A percentile compares a stretch with the other conserved stretches of the same genome.
phyloP scores from a whole-genome alignment of 2,888 invertebrate species.

The Latrodectus hesperus region DNA sequence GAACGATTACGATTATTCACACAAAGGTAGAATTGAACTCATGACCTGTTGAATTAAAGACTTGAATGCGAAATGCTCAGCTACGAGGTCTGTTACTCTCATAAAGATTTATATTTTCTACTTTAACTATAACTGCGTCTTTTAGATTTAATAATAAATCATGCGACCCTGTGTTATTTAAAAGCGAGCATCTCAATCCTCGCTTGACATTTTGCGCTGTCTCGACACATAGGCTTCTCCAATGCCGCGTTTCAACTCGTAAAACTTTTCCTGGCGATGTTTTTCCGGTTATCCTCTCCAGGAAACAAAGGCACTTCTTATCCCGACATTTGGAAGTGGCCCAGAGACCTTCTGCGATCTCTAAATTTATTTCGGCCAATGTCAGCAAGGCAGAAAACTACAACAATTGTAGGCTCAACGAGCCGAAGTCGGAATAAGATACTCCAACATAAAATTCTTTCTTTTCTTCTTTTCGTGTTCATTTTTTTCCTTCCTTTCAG shows the following conservation, averaged over 20 bases:
- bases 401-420: constrained; percentile 23
- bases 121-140: too few relatives aligned
- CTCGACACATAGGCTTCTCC: background rate
- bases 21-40: too few relatives aligned
- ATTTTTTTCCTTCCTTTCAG: background rate
- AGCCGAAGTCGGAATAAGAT: constrained; percentile 29
- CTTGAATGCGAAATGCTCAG: too few relatives aligned
- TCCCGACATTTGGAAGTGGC: constrained; percentile 31
- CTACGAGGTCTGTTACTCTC: too few relatives aligned
- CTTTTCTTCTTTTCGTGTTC: too few relatives aligned
- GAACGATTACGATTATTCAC: too few relatives aligned
- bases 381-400: constrained; percentile 47
- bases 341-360: constrained; percentile 42
- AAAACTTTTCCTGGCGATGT: constrained; percentile 6
- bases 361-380: constrained; percentile 64
- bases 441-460: background rate
- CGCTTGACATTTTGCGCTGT: background rate
- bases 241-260: background rate
- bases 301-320: constrained; percentile 25
- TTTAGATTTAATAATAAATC: too few relatives aligned
- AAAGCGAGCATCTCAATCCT: background rate
- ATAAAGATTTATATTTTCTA: too few relatives aligned
- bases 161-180: too few relatives aligned
- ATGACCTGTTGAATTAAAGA: too few relatives aligned
- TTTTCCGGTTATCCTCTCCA: constrained; percentile 39